Evolutionary conservation across 2,888 invertebrate species (phyloP).

Genomic region (Caenorhabditis angaria): DNA sequence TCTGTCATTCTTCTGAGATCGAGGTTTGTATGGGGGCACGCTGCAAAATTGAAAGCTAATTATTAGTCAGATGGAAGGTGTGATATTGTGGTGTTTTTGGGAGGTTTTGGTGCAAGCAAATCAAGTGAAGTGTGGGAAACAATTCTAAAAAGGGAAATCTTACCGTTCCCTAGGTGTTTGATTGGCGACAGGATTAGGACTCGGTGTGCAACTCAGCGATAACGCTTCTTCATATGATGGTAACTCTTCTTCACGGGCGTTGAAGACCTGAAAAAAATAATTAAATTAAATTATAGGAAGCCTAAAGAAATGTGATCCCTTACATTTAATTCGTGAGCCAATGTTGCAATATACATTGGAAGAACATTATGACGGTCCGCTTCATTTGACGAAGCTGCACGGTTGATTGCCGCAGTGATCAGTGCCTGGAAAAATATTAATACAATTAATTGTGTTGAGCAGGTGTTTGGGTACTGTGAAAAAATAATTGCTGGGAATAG

Average conservation of each 20-base stretch:
- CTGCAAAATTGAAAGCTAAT: constrained; percentile 25
- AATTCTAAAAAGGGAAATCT: background rate
- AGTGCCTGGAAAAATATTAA: constrained; percentile 38
- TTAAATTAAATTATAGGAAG: background rate
- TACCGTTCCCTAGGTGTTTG: constrained; percentile 29
- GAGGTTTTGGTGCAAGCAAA: background rate
- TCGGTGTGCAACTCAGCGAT: constrained; percentile 48
- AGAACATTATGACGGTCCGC: constrained; percentile 49
- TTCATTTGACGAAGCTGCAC: constrained; percentile 51
- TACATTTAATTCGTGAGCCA: constrained; percentile 51
- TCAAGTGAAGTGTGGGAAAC: background rate
- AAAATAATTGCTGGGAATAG: too few relatives aligned
- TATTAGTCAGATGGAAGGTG: constrained; percentile 30
- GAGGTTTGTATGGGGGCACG: constrained; percentile 50
- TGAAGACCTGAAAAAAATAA: constrained; percentile 28
- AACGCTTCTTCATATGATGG: constrained; percentile 58
- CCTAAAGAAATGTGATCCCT: too few relatives aligned
- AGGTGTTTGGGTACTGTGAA: background rate
- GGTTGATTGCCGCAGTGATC: constrained; percentile 52
- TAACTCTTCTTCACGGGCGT: constrained; percentile 42
- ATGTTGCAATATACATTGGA: constrained; percentile 49
- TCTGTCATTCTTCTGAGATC: constrained; percentile 46
- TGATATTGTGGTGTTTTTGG: constrained; percentile 11
- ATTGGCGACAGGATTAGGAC: constrained; percentile 33
- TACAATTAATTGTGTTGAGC: background rate